phyloP scores from a whole-genome alignment of 2,113 vertebrate species.

The Anthoscopus minutus region DNA sequence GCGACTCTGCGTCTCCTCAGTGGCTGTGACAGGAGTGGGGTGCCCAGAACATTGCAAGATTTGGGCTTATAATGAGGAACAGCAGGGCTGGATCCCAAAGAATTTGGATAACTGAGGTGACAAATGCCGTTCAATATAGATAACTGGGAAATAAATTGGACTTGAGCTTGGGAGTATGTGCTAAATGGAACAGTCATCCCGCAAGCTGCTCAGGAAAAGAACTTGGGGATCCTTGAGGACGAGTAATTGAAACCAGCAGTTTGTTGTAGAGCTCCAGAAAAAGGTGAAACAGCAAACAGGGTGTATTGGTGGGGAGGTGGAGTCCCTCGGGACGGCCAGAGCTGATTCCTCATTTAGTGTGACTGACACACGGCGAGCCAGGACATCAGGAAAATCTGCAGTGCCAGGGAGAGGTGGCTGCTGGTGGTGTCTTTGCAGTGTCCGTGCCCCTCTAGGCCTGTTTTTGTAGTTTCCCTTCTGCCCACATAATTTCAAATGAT shows the following conservation, averaged over 20 bases:
- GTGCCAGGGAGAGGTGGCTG: not conserved
- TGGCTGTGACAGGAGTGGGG: not conserved
- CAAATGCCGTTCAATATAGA: not conserved
- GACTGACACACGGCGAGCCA: not conserved
- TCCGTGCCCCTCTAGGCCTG: not conserved
- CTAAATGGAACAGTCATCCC: not conserved
- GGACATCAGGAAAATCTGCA: not conserved
- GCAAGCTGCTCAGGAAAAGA: not conserved
- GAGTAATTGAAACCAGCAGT: slow-evolving; percentile 20
- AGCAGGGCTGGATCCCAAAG: slow-evolving; percentile 1
- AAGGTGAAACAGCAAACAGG: not conserved
- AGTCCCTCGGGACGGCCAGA: not conserved
- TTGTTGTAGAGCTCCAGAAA: not conserved
- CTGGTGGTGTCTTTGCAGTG: not conserved
- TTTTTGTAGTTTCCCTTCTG: not conserved
- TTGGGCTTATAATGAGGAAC: not conserved
- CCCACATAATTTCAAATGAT: not conserved
- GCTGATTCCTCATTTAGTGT: not conserved
- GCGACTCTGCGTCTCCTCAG: not conserved
- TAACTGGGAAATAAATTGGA: slow-evolving; percentile 25
- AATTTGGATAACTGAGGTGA: slow-evolving; percentile 22
- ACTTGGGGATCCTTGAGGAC: not conserved
- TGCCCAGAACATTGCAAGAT: not conserved
- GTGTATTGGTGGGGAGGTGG: not conserved
- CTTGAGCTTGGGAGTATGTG: not conserved